Evolutionary conservation across 2,113 vertebrate species (phyloP).

Genomic region (Ceyx cyanopectus): DNA sequence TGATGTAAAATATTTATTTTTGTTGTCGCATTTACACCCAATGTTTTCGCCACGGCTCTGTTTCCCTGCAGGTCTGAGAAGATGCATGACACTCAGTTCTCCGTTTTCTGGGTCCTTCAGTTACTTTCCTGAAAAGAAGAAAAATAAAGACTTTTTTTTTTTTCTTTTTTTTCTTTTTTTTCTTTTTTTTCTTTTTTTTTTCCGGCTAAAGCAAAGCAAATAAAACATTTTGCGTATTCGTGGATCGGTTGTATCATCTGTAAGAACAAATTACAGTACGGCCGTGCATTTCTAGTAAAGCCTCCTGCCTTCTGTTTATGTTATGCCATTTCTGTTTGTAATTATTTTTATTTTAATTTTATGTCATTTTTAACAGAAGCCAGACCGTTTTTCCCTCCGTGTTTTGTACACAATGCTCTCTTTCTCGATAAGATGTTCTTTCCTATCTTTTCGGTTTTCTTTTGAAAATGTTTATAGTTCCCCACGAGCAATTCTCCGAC

Average conservation of each 20-base stretch:
- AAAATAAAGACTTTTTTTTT: no score
- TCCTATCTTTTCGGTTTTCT: constrained; percentile 70
- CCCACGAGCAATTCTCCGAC: constrained; percentile 69
- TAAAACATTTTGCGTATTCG: neutral
- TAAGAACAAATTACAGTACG: constrained; percentile 27
- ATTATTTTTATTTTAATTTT: constrained; percentile 86
- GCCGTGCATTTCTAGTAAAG: constrained; percentile 50
- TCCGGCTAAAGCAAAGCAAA: neutral
- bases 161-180: no score
- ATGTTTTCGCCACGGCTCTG: neutral
- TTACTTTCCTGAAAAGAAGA: constrained; percentile 30
- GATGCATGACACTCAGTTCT: neutral
- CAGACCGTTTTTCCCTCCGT: constrained; percentile 72
- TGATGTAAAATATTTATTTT: constrained; percentile 33
- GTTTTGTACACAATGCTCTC: constrained; percentile 81
- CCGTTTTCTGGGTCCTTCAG: neutral
- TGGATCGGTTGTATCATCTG: neutral
- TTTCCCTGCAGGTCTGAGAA: neutral
- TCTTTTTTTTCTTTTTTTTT: no score
- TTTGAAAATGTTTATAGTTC: constrained; percentile 73
- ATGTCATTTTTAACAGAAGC: constrained; percentile 83
- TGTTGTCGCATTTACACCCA: constrained; percentile 45
- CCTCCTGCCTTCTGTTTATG: constrained; percentile 73
- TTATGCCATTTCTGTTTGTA: constrained; percentile 75
- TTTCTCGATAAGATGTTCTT: constrained; percentile 83